Base-by-base conservation (phyloP, 2,113 vertebrate species). In the Ammospiza caudacuta region DNA sequence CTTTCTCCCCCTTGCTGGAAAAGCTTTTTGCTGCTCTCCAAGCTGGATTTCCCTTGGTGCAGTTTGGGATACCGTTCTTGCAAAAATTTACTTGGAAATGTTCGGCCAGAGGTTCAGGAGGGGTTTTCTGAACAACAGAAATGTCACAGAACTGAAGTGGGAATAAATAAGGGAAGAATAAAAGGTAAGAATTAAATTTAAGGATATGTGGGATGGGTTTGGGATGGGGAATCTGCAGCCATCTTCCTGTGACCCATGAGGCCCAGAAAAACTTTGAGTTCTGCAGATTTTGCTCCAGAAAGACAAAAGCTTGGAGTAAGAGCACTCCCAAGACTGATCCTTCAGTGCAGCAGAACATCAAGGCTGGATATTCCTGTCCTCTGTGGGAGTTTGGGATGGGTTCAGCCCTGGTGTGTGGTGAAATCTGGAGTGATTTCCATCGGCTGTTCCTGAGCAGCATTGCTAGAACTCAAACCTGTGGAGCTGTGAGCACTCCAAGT, bases 381-480 rank as follows among this genome's bases (percentile, higher is more conserved):
- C 29, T 0, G 33, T 29, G 70, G 62, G 62, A 49, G 33, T 27
- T 59, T 43, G 47, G n/a, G 47, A 21, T 28, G 63, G 23, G 25
- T 37, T 47, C 49, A 35, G 28, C n/a, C 46, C 46, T 76, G 5
- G 1, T 5, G 20, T 58, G 37, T 11, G 57, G 15, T 47, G 73
- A 39, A 77, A 39, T 7, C 12, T 12, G 64, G 49, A 11, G 24
- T 3, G 74, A 58, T 33, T 76, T 58, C 25, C 3, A 0, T 23
- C n/a, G 67, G 61, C 37, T 91, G 0, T 63, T 57, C 54, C 44
- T 59, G 46, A 55, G 1, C 11, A 66, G 2, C 1, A 0, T 0
- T 19, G 62, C 5, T 28, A 10, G 16, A 46, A 43, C 37, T 27
- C 46, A 1, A 7, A 73, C 31, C 11, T 1, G 17, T 1, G 25